Conservation (phyloP, 1,140 invertebrate genomes). For the Mercenaria mercenaria region DNA sequence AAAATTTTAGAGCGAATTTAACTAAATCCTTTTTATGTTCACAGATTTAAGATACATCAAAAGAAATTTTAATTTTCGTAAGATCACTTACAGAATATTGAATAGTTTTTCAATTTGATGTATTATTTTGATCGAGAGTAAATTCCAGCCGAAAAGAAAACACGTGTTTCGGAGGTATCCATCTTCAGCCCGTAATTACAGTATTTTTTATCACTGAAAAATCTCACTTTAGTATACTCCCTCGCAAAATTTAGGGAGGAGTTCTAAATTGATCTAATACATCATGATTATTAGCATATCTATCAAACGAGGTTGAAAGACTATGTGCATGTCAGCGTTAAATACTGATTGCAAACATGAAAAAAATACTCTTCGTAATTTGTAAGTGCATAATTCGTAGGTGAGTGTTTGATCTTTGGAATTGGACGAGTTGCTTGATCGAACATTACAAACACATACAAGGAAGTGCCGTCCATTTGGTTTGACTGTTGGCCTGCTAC, state of each 20-base stretch:
- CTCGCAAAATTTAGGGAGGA: not conserved
- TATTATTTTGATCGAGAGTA: not conserved
- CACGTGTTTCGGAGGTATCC: not conserved
- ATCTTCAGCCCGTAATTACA: not conserved
- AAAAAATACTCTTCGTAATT: no score
- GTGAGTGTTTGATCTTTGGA: no score
- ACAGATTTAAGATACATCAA: no score
- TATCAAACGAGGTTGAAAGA: not conserved
- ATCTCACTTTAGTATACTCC: not conserved
- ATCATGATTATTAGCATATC: not conserved
- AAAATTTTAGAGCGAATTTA: no score
- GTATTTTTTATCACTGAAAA: not conserved
- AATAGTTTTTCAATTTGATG: not conserved
- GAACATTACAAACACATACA: no score
- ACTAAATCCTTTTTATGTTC: no score
- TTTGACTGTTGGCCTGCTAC: no score
- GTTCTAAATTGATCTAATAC: conserved; percentile 6
- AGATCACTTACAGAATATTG: not conserved
- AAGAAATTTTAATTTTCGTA: not conserved
- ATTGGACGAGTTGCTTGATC: no score
- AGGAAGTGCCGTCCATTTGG: no score
- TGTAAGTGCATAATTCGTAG: no score
- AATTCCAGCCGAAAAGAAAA: not conserved
- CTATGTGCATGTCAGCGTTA: no score
- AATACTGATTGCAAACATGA: no score